Evolutionary conservation across 2,113 vertebrate species (phyloP).

Genomic region (Gobius niger): DNA sequence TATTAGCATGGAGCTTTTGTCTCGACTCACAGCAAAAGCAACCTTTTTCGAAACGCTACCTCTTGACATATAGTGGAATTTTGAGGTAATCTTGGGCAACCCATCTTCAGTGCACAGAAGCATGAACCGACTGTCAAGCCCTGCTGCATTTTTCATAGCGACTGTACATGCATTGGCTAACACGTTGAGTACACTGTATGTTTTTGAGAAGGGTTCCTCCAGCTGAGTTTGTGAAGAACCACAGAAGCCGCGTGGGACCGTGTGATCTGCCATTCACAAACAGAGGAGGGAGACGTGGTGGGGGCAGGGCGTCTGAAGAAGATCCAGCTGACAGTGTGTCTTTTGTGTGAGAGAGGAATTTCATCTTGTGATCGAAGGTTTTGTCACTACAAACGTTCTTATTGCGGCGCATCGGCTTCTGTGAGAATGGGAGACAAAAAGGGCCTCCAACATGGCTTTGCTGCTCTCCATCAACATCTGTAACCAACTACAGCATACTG

Average conservation of each 20-base stretch:
- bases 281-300: background rate
- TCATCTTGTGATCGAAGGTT: slow-evolving; percentile 4
- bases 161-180: background rate
- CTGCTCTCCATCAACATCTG: background rate
- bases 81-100: too few species aligned
- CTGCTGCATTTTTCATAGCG: background rate
- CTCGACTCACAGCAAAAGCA: too few species aligned
- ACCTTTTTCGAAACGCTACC: too few species aligned
- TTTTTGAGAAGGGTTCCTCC: slow-evolving; percentile 4
- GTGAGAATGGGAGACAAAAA: background rate
- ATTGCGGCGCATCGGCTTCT: background rate
- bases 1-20: too few species aligned
- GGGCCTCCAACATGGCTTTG: background rate
- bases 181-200: background rate
- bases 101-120: background rate
- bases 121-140: background rate
- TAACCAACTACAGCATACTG: background rate
- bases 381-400: background rate
- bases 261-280: slow-evolving; percentile 7
- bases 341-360: background rate
- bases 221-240: slow-evolving; percentile 1
- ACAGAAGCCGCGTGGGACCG: background rate
- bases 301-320: background rate
- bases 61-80: too few species aligned
- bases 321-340: slow-evolving; percentile 2